A percentile compares a stretch with the other conserved stretches of the same genome.
Conservation (phyloP, 1,140 invertebrate species). For the Pseudomyrmex concolor region DNA sequence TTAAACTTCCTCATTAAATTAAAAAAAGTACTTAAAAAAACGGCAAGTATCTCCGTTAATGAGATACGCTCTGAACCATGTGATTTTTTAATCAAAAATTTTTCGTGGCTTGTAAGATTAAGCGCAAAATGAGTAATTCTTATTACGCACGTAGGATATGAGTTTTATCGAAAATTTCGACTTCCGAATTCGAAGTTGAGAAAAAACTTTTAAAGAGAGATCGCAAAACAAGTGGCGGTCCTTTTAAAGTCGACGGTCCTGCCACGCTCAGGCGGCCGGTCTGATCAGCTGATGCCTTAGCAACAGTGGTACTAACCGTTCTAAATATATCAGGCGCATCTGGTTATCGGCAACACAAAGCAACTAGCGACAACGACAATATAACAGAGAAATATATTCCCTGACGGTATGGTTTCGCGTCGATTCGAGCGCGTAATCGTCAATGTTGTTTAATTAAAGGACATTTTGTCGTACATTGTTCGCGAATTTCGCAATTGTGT, state of each 20-base stretch:
- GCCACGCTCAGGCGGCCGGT: slow-evolving; percentile 69
- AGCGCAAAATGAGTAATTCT: no score
- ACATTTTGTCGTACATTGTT: no score
- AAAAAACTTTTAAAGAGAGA: no score
- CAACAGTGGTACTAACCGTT: slow-evolving; percentile 82
- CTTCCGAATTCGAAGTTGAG: no score
- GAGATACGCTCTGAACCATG: no score
- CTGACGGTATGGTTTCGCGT: slow-evolving; percentile 26
- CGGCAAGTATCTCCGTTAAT: no score
- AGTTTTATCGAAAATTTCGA: no score
- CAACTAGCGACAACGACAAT: slow-evolving; percentile 26
- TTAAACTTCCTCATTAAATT: no score
- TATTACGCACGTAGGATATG: no score
- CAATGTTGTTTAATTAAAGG: slow-evolving; percentile 11
- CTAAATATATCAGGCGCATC: slow-evolving; percentile 80
- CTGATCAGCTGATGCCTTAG: slow-evolving; percentile 84
- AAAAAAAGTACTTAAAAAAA: no score
- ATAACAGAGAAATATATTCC: background rate
- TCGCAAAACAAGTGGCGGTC: background rate
- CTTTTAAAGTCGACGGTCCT: slow-evolving; percentile 43
- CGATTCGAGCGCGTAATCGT: slow-evolving; percentile 34
- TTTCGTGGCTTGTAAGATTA: no score
- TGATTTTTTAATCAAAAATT: no score
- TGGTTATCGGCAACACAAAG: slow-evolving; percentile 63
- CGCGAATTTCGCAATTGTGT: background rate